Conservation (phyloP, 2,113 vertebrate species). For the Nanorana parkeri region DNA sequence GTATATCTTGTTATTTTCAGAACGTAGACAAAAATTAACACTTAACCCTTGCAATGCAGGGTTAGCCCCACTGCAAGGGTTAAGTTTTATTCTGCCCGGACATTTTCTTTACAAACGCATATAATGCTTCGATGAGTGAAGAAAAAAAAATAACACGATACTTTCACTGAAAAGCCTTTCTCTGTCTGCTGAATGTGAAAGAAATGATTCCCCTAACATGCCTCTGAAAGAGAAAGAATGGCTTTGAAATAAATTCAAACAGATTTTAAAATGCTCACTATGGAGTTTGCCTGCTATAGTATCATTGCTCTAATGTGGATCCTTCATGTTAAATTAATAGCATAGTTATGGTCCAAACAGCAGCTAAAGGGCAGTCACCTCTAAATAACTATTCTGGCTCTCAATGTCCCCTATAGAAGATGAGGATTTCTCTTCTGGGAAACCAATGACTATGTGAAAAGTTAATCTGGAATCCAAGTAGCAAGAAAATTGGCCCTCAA, state of each 20-base stretch:
- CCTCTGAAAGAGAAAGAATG: not conserved
- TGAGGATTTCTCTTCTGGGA: conserved; percentile 65
- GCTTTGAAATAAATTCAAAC: conserved; percentile 10
- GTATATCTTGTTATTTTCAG: too few species aligned
- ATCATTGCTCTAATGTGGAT: conserved; percentile 36
- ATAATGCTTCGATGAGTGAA: too few species aligned
- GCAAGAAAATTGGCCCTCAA: conserved; percentile 84
- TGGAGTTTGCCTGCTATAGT: conserved; percentile 1
- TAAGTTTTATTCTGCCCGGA: too few species aligned
- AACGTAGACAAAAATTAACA: too few species aligned
- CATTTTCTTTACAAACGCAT: too few species aligned
- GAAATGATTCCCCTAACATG: not conserved
- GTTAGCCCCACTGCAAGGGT: too few species aligned
- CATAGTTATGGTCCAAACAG: conserved; percentile 47
- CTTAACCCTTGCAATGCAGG: too few species aligned
- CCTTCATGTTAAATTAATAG: conserved; percentile 42
- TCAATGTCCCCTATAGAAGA: conserved; percentile 21
- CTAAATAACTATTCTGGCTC: conserved; percentile 26
- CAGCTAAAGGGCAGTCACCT: conserved; percentile 51
- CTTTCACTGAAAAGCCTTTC: too few species aligned
- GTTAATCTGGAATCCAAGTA: conserved; percentile 72
- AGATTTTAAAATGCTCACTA: conserved; percentile 2
- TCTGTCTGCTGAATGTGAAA: too few species aligned
- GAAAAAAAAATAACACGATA: too few species aligned
- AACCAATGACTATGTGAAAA: conserved; percentile 66